These are phyloP conservation scores for Rhabditophanes sp. DNA, from an alignment of 2,888 invertebrate genomes.

Conservation along the genomic window DNA sequence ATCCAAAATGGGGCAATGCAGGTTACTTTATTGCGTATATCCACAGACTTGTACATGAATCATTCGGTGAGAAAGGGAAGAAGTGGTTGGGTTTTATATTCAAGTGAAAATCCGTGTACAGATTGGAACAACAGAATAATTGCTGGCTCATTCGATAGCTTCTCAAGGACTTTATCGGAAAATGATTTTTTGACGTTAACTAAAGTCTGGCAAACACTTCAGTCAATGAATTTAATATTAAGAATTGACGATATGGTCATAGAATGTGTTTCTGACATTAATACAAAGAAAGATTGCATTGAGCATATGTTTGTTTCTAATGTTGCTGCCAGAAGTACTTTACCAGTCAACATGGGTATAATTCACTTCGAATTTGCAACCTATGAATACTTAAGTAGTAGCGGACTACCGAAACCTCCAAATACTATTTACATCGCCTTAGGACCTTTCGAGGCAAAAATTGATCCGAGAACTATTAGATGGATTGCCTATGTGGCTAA, in stretches of 20 bases:
- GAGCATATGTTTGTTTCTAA: conserved; percentile 50
- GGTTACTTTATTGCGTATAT: conserved; percentile 61
- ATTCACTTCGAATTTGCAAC: conserved; percentile 88
- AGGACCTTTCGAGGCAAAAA: conserved; percentile 70
- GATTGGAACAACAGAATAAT: conserved; percentile 8
- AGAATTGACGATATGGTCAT: conserved; percentile 68
- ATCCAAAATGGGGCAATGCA: conserved; percentile 77
- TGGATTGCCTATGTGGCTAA: conserved; percentile 86
- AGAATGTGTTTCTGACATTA: conserved; percentile 61
- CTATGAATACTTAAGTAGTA: conserved; percentile 49
- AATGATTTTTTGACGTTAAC: conserved; percentile 22
- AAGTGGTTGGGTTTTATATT: conserved; percentile 30
- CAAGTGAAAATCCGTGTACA: conserved; percentile 22
- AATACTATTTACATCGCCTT: conserved; percentile 77
- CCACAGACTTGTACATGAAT: conserved; percentile 75
- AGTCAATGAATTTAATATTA: conserved; percentile 29
- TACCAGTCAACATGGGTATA: conserved; percentile 75
- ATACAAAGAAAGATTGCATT: conserved; percentile 63
- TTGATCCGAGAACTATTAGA: conserved; percentile 71
- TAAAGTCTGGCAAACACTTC: conserved; percentile 30
- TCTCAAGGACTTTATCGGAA: conserved; percentile 34
- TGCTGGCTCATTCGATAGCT: conserved; percentile 17
- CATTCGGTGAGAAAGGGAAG: conserved; percentile 59
- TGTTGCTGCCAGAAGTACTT: conserved; percentile 50
- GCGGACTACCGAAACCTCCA: conserved; percentile 67